Conservation (phyloP, 37 sponge, comb jelly and placozoan genomes). For the Ephydatia muelleri region DNA sequence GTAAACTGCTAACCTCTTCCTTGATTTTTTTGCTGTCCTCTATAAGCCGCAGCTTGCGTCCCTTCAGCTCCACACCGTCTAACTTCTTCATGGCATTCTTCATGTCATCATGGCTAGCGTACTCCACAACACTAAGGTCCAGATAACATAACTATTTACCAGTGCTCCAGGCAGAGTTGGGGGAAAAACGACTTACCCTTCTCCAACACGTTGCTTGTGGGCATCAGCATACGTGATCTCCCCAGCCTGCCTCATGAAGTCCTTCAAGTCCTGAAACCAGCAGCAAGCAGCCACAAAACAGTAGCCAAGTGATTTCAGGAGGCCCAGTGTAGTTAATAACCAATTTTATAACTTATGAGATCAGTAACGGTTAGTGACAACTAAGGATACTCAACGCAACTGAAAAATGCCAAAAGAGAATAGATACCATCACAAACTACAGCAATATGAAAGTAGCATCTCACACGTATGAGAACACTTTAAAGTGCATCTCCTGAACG, state of each 20-base stretch:
- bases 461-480: no score
- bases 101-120: slow-evolving; percentile 88
- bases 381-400: not conserved
- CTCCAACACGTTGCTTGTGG: slow-evolving; percentile 91
- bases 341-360: not conserved
- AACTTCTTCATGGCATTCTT: slow-evolving; percentile 86
- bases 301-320: not conserved
- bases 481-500: not conserved
- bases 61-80: slow-evolving; percentile 92
- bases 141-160: no score
- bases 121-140: slow-evolving; percentile 97
- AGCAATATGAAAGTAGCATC: no score
- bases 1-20: slow-evolving; percentile 1
- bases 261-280: slow-evolving; percentile 91
- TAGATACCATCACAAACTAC: no score
- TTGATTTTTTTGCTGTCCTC: slow-evolving; percentile 62
- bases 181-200: slow-evolving; percentile 85
- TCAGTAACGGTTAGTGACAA: not conserved
- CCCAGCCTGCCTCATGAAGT: slow-evolving; percentile 91
- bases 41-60: slow-evolving; percentile 74
- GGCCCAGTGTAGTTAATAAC: not conserved
- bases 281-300: not conserved
- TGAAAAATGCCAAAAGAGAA: no score
- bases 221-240: slow-evolving; percentile 99
- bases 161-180: not conserved